These are phyloP conservation scores for Brenthis daphne DNA, from an alignment of 2,888 invertebrate species.

Conservation along the genomic window DNA sequence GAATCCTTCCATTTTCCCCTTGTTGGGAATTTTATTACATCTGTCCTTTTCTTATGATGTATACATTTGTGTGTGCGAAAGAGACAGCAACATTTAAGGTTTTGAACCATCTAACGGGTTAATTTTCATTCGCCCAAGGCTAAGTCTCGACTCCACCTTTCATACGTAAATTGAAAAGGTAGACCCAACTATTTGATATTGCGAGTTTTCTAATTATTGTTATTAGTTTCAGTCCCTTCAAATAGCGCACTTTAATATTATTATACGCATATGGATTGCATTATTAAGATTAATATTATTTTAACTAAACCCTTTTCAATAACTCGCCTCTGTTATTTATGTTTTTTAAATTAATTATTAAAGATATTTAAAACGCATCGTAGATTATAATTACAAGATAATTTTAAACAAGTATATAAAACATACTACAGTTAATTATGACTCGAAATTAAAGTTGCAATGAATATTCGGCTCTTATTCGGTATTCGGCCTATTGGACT, in stretches of 20 bases:
- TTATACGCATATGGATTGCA: too few species aligned
- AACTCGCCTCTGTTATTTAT: too few species aligned
- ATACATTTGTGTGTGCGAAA: constrained; percentile 49
- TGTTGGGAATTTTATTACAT: constrained; percentile 67
- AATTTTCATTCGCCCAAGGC: constrained; percentile 75
- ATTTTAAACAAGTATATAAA: too few species aligned
- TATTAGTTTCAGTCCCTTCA: constrained; percentile 16
- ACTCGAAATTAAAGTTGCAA: too few species aligned
- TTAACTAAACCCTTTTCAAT: too few species aligned
- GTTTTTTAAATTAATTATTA: too few species aligned
- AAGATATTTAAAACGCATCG: too few species aligned
- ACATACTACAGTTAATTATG: too few species aligned
- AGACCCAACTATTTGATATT: constrained; percentile 58
- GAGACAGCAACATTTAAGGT: constrained; percentile 52
- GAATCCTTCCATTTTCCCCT: constrained; percentile 78
- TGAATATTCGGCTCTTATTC: too few species aligned
- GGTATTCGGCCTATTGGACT: too few species aligned
- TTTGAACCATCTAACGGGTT: constrained; percentile 68
- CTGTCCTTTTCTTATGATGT: constrained; percentile 56
- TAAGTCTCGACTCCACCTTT: constrained; percentile 63
- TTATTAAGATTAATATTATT: too few species aligned
- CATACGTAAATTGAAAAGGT: constrained; percentile 73
- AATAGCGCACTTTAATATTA: not conserved
- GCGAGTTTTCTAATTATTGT: constrained; percentile 29
- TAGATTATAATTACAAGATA: too few species aligned